phyloP scores from a whole-genome alignment of 2,888 invertebrate species.

The Atherix ibis region DNA sequence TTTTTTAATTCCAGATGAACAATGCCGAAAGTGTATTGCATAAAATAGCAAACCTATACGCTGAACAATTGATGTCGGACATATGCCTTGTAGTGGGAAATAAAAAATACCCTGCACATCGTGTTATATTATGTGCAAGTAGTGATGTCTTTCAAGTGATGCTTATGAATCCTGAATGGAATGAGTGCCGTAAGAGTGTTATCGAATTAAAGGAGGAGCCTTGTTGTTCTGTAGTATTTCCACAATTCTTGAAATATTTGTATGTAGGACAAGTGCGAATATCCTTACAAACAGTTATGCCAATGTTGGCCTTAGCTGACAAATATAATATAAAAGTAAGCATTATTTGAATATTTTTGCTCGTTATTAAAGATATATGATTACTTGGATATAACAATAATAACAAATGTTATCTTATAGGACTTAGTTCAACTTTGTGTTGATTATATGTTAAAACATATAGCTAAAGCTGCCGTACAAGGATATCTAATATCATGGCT shows the following conservation, averaged over 20 bases:
- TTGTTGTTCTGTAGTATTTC: conserved; percentile 70
- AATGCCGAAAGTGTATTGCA: conserved; percentile 67
- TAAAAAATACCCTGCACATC: conserved; percentile 70
- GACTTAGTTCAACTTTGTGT: conserved; percentile 72
- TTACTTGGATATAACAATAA: background rate
- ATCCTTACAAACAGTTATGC: conserved; percentile 68
- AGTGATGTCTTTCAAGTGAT: conserved; percentile 96
- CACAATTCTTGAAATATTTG: conserved; percentile 68
- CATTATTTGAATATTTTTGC: conserved; percentile 4
- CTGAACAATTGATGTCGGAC: conserved; percentile 79
- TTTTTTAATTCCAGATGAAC: conserved; percentile 49
- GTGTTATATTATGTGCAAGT: conserved; percentile 80
- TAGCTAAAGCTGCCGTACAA: conserved; percentile 67
- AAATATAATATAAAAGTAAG: conserved; percentile 82
- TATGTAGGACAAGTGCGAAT: conserved; percentile 84
- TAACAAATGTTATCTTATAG: conserved; percentile 25
- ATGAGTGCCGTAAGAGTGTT: conserved; percentile 69
- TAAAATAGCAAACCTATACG: conserved; percentile 69
- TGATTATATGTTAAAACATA: conserved; percentile 73
- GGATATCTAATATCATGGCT: conserved; percentile 79
- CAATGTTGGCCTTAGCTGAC: conserved; percentile 77
- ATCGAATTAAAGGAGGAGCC: conserved; percentile 77
- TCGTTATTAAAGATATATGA: background rate
- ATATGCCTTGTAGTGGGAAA: conserved; percentile 70
- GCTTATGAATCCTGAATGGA: conserved; percentile 89